Conservation (phyloP, 2,888 invertebrate species). For the Yponomeuta sedellus region DNA sequence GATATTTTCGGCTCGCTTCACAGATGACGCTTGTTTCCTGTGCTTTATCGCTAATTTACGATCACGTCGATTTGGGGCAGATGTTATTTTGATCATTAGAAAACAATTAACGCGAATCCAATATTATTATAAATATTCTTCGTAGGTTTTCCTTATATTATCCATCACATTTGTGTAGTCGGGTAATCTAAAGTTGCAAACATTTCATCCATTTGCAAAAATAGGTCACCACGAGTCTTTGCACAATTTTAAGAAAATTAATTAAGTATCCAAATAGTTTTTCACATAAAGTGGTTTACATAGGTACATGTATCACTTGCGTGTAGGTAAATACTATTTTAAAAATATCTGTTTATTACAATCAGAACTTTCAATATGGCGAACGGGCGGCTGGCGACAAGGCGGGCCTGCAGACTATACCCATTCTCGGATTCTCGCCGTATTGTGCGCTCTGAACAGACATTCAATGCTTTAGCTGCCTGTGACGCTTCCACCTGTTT, state of each 20-base stretch:
- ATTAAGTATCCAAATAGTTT: neutral
- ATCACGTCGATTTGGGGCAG: neutral
- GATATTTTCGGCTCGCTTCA: neutral
- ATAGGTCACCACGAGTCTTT: neutral
- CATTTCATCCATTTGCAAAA: neutral
- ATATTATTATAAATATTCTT: neutral
- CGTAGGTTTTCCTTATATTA: neutral
- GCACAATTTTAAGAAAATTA: neutral
- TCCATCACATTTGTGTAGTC: neutral
- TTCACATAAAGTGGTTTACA: neutral
- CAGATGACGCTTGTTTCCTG: neutral
- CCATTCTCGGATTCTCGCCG: neutral
- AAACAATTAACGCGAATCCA: neutral
- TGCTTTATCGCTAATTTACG: too few species aligned
- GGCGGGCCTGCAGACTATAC: neutral
- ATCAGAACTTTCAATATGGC: neutral
- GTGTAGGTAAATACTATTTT: neutral
- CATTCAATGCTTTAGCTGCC: neutral
- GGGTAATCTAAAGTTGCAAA: too few species aligned
- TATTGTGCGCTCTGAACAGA: neutral
- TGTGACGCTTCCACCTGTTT: constrained; percentile 19
- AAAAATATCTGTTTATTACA: neutral
- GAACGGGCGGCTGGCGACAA: neutral
- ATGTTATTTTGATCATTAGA: neutral
- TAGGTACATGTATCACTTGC: neutral